Evolutionary conservation across 2,797 vertebrate species (phyloP), one percentile per base, ranked within the genome.

Genomic region (Pogonophryne albipinna): DNA sequence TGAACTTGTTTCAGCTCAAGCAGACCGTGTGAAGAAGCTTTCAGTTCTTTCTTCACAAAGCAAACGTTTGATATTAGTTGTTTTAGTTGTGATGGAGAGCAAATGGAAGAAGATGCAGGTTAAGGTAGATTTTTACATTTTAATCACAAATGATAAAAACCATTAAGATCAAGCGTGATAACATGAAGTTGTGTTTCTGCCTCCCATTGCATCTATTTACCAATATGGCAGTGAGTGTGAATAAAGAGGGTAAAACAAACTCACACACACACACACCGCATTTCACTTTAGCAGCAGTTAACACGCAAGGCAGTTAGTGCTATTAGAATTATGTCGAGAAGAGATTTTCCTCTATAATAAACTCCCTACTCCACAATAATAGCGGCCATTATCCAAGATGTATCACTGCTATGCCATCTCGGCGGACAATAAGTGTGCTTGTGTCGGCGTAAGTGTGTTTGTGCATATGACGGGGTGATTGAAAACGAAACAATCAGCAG

Each of bases 401-500:
- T 23, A 76, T 88, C 83, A 38, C 64, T 79, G 79, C 83, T 75
- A 63, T n/a, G 53, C 61, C 83, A 78, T 89, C 83, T 85, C 83
- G 52, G 74, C 42, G 41, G 82, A 88, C 82, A 52, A 23, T 51
- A 5, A 56, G 65, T 57, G 74, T 51, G 74, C 74, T 60, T 85
- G 85, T 88, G 82, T 87, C 79, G 82, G 76, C 72, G 73, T 52
- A 44, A 76, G 83, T 80, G 82, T 64, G 82, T 74, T 75, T 88
- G 83, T 74, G 86, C n/a, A 34, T 76, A 65, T 76, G 86, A 84
- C 66, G 64, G 71, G 74, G 82, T 90, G 92, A 92, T 90, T 84
- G 89, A 93, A 89, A 90, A 88, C 83, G 91, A 94, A 93, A 93
- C 91, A 92, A 93, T 95, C 92, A 93, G 87, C 89, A 79, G 90